Evolutionary conservation across 2,113 vertebrate species (phyloP), one percentile per base, ranked within the genome.

Genomic region (Oryzias melastigma): DNA sequence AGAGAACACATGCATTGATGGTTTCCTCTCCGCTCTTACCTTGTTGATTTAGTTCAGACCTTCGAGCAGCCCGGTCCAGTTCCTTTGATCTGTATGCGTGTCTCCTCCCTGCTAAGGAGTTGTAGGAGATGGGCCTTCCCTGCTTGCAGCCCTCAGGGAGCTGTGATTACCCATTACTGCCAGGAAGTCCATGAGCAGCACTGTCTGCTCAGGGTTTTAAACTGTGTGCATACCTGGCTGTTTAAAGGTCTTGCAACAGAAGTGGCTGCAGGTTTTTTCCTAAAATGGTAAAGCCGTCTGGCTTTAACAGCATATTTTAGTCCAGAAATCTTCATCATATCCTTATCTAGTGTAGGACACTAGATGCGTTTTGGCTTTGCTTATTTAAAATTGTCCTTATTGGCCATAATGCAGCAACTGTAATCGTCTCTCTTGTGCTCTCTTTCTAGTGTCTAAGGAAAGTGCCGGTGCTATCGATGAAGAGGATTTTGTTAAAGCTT

Each of bases 401-500:
- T 10, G n/a, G 18, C 4, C 7, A 19, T 19, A 19, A 47, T 15
- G 6, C 43, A 40, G 44, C 59, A 40, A 59, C 27, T 7, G 25
- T 10, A 35, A 29, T n/a, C 12, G 20, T 18, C 24, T 77, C 22
- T 77, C 35, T 20, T 79, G 19, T 77, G 0, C 19, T 43, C 59
- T 22, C 47, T 69, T 60, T 83, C 14, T 80, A 97, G 95, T 86
- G 53, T 90, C 94, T 52, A 98, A 97, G 87, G 96, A 98, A 75
- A 93, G 92, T 73, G 92, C 94, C 0, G 95, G 95, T 43, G 96
- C 79, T 22, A 83, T 98, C 59, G 96, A 98, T 89, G 97, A 98
- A 69, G 96, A 98, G 56, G 96, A 98, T 84, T 98, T 98, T 76
- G 90, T 94, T 78, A 96, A 94, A 85, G 92, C 93, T 10, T 98